Conservation (phyloP, 2,113 vertebrate genomes). For the Gymnorhina tibicen region DNA sequence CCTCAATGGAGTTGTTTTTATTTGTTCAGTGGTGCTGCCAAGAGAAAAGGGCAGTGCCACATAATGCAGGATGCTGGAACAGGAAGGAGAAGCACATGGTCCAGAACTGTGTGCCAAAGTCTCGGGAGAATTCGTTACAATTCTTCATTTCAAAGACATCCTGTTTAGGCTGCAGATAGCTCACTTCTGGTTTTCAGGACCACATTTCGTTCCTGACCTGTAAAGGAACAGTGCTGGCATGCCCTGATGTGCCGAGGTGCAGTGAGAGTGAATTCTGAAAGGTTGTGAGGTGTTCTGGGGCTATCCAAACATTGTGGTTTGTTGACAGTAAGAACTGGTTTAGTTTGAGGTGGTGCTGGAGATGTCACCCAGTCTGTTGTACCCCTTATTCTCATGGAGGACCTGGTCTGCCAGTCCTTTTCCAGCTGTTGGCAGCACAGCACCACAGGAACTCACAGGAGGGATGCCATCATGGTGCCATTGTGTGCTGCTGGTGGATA, state of each 20-base stretch:
- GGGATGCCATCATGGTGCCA: background rate
- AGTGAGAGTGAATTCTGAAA: background rate
- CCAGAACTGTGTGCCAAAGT: background rate
- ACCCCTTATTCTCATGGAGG: background rate
- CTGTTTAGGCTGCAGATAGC: background rate
- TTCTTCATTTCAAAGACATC: background rate
- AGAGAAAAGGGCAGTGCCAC: background rate
- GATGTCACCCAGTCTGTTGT: background rate
- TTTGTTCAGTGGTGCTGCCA: background rate
- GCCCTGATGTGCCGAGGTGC: background rate
- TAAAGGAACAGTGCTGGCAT: background rate
- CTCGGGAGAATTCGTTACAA: background rate
- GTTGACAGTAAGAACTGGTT: background rate
- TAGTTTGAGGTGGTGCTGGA: background rate
- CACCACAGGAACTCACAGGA: background rate
- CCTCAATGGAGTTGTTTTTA: background rate
- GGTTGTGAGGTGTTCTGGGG: background rate
- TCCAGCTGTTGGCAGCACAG: background rate
- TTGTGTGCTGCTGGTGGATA: background rate
- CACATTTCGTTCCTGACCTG: background rate
- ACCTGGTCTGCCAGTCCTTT: background rate
- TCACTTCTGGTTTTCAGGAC: background rate
- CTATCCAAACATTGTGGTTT: background rate
- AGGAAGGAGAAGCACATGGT: background rate
- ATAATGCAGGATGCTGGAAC: background rate